A percentile compares a stretch with the other conserved stretches of the same genome.
Conservation (phyloP, 1,140 invertebrate species). For the Thaumetopoea pityocampa region DNA sequence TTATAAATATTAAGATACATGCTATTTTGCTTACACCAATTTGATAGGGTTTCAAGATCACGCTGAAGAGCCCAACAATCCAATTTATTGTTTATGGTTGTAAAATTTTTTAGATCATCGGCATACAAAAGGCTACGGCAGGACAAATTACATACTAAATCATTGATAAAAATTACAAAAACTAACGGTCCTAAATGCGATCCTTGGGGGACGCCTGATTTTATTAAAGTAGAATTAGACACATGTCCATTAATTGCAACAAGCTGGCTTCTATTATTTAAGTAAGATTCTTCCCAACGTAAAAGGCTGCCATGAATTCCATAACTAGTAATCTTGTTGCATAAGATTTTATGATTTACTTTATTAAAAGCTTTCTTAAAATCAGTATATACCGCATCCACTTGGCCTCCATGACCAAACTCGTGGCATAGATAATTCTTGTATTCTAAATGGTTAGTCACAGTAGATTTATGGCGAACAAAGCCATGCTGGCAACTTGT, state of each 20-base stretch:
- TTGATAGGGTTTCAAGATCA: no score
- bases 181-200: constrained; percentile 25
- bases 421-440: no score
- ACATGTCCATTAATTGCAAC: constrained; percentile 19
- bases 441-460: no score
- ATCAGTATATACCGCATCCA: constrained; percentile 24
- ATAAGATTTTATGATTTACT: constrained; percentile 15
- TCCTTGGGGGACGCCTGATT: constrained; percentile 24
- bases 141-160: constrained; percentile 13
- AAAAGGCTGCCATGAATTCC: constrained; percentile 16
- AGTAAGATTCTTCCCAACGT: constrained; percentile 22
- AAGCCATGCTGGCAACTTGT: no score
- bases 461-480: no score
- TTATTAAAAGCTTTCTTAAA: constrained; percentile 26
- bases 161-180: constrained; percentile 26
- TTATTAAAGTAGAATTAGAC: constrained; percentile 2
- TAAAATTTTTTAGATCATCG: constrained; percentile 19
- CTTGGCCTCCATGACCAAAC: no score
- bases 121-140: constrained; percentile 16
- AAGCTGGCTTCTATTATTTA: constrained; percentile 12
- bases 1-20: no score
- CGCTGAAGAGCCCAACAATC: no score
- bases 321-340: constrained; percentile 13
- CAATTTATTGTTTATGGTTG: no score
- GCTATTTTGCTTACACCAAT: no score